These are phyloP conservation scores for Agonopterix alstromeriana DNA, from an alignment of 2,888 invertebrate genomes.

Conservation along the genomic window DNA sequence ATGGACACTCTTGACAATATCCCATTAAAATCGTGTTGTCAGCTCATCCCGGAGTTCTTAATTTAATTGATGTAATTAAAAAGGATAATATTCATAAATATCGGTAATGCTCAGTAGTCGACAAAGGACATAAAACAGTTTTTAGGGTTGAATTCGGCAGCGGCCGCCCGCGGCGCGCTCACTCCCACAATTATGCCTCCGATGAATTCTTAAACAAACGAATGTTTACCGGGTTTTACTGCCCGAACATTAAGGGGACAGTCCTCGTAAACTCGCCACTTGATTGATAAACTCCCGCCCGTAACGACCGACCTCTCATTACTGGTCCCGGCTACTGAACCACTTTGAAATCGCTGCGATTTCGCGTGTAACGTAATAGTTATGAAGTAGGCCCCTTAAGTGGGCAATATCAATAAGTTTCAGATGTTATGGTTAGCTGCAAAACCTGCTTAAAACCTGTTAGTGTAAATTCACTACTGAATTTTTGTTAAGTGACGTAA, in stretches of 20 bases:
- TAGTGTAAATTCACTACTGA: not conserved
- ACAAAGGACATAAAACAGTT: conserved; percentile 36
- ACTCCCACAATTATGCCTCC: conserved; percentile 39
- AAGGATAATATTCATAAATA: conserved; percentile 14
- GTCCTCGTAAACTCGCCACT: conserved; percentile 48
- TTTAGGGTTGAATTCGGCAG: conserved; percentile 45
- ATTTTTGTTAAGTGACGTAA: too few species aligned
- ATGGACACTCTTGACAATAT: not conserved
- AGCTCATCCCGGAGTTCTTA: not conserved
- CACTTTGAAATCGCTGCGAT: not conserved
- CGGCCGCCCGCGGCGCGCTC: conserved; percentile 55
- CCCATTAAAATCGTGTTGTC: too few species aligned
- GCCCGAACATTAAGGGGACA: conserved; percentile 36
- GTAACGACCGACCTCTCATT: conserved; percentile 5
- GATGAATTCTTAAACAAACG: conserved; percentile 43
- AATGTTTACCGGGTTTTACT: conserved; percentile 21
- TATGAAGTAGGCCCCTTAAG: not conserved
- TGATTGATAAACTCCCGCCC: conserved; percentile 47
- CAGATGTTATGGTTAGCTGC: conserved; percentile 1
- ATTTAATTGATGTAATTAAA: conserved; percentile 12
- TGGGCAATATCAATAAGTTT: conserved; percentile 1
- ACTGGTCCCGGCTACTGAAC: not conserved
- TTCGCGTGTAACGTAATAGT: not conserved
- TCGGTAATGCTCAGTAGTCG: conserved; percentile 23
- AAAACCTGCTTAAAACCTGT: too few species aligned